Percentiles rank a stretch among this genome's conserved stretches.
phyloP scores from a whole-genome alignment of 2,113 vertebrate genomes.

The Puma concolor region DNA sequence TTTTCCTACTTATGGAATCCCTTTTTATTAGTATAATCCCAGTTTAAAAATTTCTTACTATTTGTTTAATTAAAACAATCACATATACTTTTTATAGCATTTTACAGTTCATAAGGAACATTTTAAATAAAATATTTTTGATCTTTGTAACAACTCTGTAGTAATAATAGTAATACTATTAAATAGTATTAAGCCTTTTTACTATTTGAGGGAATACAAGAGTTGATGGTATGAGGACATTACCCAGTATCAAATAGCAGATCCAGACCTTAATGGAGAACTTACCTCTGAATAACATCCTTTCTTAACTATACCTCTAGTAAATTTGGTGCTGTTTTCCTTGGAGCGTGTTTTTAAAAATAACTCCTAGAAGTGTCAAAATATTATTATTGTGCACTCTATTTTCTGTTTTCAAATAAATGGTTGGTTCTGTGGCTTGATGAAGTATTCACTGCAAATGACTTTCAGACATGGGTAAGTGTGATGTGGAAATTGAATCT shows the following conservation, averaged over 20 bases:
- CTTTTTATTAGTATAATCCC: neutral
- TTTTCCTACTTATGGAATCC: neutral
- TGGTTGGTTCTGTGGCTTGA: neutral
- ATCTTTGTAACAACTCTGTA: neutral
- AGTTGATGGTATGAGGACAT: accelerated
- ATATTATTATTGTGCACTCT: neutral
- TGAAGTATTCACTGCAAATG: neutral
- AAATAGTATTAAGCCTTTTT: neutral
- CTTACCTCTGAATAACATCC: neutral
- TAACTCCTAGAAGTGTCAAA: neutral
- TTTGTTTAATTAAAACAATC: neutral
- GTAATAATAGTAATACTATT: neutral
- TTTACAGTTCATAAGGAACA: neutral
- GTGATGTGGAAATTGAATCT: neutral
- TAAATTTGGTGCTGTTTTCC: neutral
- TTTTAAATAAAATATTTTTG: neutral
- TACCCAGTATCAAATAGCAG: neutral
- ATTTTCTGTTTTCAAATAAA: neutral
- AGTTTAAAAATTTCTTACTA: neutral
- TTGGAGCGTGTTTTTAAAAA: neutral
- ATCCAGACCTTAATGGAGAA: neutral
- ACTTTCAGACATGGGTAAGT: neutral
- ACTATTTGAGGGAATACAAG: neutral
- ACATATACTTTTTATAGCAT: neutral
- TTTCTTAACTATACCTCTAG: neutral